phyloP scores from a whole-genome alignment of 1,140 invertebrate species.

The Zeugodacus cucurbitae region DNA sequence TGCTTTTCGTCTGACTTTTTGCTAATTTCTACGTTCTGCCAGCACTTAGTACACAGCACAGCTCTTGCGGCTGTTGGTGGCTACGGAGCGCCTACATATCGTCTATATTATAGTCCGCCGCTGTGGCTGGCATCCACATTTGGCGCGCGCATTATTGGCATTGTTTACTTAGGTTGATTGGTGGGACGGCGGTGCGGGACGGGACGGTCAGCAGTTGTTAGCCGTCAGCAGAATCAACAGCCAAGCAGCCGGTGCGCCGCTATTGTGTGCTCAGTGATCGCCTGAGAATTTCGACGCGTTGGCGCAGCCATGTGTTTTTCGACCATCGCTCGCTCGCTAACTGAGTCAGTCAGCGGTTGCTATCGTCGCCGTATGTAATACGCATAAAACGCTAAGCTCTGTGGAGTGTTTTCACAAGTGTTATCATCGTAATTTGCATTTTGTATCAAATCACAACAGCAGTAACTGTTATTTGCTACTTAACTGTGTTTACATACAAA shows the following conservation, averaged over 20 bases:
- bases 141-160: neutral
- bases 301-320: neutral
- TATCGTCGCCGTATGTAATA: neutral
- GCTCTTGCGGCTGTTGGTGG: neutral
- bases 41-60: neutral
- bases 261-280: neutral
- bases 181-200: neutral
- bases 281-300: conserved; percentile 15
- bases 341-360: neutral
- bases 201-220: neutral
- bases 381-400: neutral
- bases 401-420: neutral
- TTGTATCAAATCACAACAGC: no score
- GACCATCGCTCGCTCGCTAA: neutral
- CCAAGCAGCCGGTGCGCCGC: neutral
- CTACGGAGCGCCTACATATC: neutral
- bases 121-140: neutral
- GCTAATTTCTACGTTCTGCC: neutral
- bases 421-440: neutral
- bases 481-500: no score
- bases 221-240: neutral
- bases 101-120: neutral
- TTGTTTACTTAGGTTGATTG: neutral
- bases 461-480: no score
- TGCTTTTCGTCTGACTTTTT: neutral